A percentile compares a stretch with the other conserved stretches of the same genome.
These are phyloP conservation scores for Ophion ventricosus DNA, from an alignment of 2,888 invertebrate genomes.

Conservation along the genomic window DNA sequence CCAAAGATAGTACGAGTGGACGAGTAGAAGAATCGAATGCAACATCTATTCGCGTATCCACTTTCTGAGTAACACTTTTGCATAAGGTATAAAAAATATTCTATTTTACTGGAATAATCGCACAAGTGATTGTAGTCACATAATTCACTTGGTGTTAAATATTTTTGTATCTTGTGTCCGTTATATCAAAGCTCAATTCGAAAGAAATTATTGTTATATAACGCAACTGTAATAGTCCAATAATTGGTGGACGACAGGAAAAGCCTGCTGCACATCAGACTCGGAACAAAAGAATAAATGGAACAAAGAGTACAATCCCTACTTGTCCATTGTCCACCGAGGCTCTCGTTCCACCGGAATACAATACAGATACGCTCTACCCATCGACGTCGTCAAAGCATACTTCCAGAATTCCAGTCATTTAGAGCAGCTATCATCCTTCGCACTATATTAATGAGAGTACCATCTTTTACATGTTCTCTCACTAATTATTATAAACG, in stretches of 20 bases:
- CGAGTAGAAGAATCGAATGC: neutral
- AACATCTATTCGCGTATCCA: neutral
- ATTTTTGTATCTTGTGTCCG: neutral
- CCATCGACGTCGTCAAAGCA: slow-evolving; percentile 4
- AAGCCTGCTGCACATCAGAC: slow-evolving; percentile 7
- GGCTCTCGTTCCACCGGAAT: slow-evolving; percentile 10
- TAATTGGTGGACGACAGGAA: slow-evolving; percentile 10
- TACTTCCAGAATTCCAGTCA: slow-evolving; percentile 20
- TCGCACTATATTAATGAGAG: neutral
- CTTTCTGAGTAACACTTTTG: neutral
- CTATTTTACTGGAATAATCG: neutral
- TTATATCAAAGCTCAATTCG: neutral
- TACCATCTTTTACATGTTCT: neutral
- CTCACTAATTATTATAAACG: neutral
- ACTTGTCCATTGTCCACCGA: slow-evolving; percentile 9
- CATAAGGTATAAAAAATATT: neutral
- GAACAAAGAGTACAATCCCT: slow-evolving; percentile 29
- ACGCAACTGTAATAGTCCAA: neutral
- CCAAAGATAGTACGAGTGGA: slow-evolving; percentile 1
- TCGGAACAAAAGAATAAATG: slow-evolving; percentile 17
- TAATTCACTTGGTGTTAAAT: neutral
- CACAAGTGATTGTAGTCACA: neutral
- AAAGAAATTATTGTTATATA: neutral
- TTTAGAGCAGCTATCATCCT: neutral
- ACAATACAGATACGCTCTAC: slow-evolving; percentile 8